These are phyloP conservation scores for Hemiscyllium ocellatum DNA, from an alignment of 2,113 vertebrate genomes.

Conservation along the genomic window DNA sequence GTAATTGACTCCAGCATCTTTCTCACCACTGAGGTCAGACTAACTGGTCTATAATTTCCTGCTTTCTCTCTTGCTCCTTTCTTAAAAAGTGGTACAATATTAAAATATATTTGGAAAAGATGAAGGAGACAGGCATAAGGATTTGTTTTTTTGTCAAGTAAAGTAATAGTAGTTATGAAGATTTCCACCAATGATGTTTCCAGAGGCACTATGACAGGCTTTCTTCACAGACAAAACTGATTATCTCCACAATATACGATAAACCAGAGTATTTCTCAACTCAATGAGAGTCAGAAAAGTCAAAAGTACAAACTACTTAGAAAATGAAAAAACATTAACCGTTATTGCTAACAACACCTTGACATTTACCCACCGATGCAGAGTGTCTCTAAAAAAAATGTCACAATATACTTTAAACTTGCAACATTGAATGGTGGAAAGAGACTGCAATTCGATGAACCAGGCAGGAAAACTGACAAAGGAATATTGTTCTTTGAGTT, in stretches of 20 bases:
- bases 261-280: background rate
- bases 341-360: background rate
- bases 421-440: background rate
- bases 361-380: background rate
- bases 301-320: background rate
- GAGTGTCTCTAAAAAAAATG: background rate
- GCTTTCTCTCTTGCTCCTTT: too few species aligned
- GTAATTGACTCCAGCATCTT: too few species aligned
- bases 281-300: background rate
- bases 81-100: too few species aligned
- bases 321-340: background rate
- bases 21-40: too few species aligned
- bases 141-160: background rate
- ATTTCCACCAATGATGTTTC: background rate
- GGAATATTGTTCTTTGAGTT: background rate
- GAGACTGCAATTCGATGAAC: background rate
- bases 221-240: background rate
- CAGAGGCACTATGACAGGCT: background rate
- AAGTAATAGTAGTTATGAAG: background rate
- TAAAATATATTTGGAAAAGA: background rate
- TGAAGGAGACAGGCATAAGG: background rate
- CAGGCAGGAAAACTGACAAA: slow-evolving; percentile 1
- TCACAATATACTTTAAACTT: background rate
- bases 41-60: too few species aligned
- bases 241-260: background rate